phyloP scores from a whole-genome alignment of 2,113 vertebrate species.

The Chaenocephalus aceratus region DNA sequence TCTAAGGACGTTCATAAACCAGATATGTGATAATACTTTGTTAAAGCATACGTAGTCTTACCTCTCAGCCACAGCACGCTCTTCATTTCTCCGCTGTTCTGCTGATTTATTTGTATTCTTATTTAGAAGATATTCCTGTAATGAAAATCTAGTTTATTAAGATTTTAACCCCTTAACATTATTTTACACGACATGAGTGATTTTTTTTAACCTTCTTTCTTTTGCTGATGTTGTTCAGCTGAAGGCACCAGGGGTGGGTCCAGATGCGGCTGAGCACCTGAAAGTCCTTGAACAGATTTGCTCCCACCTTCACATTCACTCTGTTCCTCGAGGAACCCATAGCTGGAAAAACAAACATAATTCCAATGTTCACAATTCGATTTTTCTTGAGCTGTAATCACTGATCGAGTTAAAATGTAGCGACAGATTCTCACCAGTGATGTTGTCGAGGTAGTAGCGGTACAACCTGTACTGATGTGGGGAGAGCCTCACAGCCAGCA shows the following conservation, averaged over 20 bases:
- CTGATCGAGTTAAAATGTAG: too few relatives aligned
- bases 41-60: constrained; percentile 13
- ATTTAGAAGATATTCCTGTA: constrained; percentile 22
- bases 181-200: not conserved
- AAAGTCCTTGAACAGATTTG: constrained; percentile 96
- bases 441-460: constrained; percentile 91
- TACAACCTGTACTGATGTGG: constrained; percentile 93
- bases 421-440: constrained; percentile 84
- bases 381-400: too few relatives aligned
- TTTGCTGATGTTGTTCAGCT: constrained; percentile 91
- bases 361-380: too few relatives aligned
- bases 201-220: constrained; percentile 87
- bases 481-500: constrained; percentile 92
- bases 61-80: constrained; percentile 27
- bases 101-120: constrained; percentile 11
- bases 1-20: not conserved
- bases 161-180: not conserved
- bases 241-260: constrained; percentile 98
- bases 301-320: constrained; percentile 85
- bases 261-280: constrained; percentile 94
- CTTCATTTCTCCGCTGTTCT: constrained; percentile 6
- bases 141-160: not conserved
- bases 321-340: constrained; percentile 78
- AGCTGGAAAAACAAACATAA: constrained; percentile 63
- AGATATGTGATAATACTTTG: not conserved